Base-by-base conservation (phyloP, 2,797 vertebrate genomes). In the Glossophaga mutica region DNA sequence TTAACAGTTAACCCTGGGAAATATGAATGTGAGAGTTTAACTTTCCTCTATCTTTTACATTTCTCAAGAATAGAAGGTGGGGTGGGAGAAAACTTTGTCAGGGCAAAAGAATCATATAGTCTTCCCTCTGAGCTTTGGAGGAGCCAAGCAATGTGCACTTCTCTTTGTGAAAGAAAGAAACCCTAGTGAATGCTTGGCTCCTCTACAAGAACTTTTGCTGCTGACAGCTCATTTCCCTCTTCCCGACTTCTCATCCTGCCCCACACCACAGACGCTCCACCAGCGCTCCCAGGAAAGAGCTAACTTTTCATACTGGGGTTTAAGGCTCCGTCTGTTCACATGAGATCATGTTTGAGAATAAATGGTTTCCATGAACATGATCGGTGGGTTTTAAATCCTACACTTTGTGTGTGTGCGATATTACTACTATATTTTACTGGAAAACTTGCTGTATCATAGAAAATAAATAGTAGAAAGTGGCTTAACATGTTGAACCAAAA, bases 21-120 rank as follows among this genome's bases (percentile, higher is more conserved):
- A 15, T 84, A 62, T 76, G 34, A 87, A 44, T 95, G 42, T 95
- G 48, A 89, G 89, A 84, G 82, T 83, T 90, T n/a, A 86, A 84
- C n/a, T 78, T 94, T 93, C 93, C 73, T 70, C 6, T 90, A 6
- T 79, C 46, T 73, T 96, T 94, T 78, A 55, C 62, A 85, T 96
- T 94, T 93, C 90, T 93, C 59, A 95, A 87, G 71, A 82, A 94
- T 68, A 87, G 1, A 22, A 0, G 9, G 9, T 78, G 15, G 10
- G 11, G 22, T 68, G 29, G 50, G 67, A 90, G 42, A 59, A 93
- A 82, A 77, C 6, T 82, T 87, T 84, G 84, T 89, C 82, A 68
- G 42, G 42, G 79, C 32, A 19, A 68, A 85, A 91, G 29, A 90
- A 83, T 90, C 57, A 24, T 78, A 55, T 44, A 29, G 14, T 87